Evolutionary conservation across 2,888 invertebrate species (phyloP).

Genomic region (Nemapogon koenigi): DNA sequence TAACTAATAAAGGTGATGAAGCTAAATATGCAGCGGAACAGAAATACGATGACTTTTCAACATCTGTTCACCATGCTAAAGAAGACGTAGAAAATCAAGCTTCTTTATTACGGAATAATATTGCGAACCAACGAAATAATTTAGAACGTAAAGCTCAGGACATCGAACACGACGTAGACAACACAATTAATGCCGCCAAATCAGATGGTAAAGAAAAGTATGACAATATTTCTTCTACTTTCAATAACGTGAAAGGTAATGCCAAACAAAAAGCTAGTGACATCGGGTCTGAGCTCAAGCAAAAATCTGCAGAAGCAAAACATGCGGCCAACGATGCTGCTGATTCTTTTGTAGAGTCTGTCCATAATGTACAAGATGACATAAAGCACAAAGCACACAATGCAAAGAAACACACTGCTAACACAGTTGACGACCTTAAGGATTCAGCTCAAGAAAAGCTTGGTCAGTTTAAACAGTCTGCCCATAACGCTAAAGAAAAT

Average conservation of each 20-base stretch:
- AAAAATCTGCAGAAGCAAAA: conserved; percentile 20
- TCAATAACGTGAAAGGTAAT: conserved; percentile 29
- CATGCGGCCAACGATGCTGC: conserved; percentile 31
- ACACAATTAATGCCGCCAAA: too few relatives aligned
- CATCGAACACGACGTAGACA: too few relatives aligned
- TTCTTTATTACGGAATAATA: conserved; percentile 26
- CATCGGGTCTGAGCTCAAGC: conserved; percentile 29
- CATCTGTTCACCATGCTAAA: conserved; percentile 28
- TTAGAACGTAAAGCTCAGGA: conserved; percentile 22
- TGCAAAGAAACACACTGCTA: neutral
- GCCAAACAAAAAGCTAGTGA: conserved; percentile 27
- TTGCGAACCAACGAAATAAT: conserved; percentile 26
- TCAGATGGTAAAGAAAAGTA: conserved; percentile 29
- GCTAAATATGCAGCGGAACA: conserved; percentile 25
- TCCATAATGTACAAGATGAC: neutral
- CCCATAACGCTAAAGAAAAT: conserved; percentile 16
- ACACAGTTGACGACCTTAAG: neutral
- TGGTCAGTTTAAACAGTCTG: too few relatives aligned
- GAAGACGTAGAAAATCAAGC: conserved; percentile 26
- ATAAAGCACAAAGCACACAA: neutral
- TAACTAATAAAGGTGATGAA: conserved; percentile 26
- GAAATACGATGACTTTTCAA: conserved; percentile 28
- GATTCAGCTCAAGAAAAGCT: neutral
- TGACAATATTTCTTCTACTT: conserved; percentile 36
- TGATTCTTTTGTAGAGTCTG: conserved; percentile 28